A percentile compares a stretch with the other conserved stretches of the same genome.
phyloP scores from a whole-genome alignment of 2,888 invertebrate species.

The Euzophera pinguis region DNA sequence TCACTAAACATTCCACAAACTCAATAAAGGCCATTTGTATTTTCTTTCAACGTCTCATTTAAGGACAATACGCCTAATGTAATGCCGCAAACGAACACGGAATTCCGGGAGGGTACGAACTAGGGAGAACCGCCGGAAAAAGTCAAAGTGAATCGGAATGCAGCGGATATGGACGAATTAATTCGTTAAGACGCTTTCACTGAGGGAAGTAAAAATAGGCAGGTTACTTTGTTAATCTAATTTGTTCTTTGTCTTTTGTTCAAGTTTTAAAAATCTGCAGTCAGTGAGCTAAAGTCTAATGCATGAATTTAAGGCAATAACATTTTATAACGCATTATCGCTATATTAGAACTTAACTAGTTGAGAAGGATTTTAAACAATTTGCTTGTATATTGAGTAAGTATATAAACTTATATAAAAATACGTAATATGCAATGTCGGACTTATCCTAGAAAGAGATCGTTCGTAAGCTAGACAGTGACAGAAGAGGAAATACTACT shows the following conservation, averaged over 20 bases:
- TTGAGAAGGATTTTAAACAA: too few relatives aligned
- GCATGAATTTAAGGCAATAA: too few relatives aligned
- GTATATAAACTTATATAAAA: too few relatives aligned
- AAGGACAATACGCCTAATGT: constrained; percentile 67
- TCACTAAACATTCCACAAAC: constrained; percentile 46
- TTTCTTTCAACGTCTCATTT: constrained; percentile 63
- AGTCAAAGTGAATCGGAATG: constrained; percentile 18
- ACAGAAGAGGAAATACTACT: too few relatives aligned
- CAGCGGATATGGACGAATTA: constrained; percentile 53
- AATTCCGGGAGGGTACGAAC: constrained; percentile 57
- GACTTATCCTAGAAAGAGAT: too few relatives aligned
- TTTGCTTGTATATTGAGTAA: too few relatives aligned
- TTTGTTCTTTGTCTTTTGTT: constrained; percentile 31
- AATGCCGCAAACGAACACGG: constrained; percentile 70
- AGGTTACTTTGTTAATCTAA: constrained; percentile 36
- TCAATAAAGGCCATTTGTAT: constrained; percentile 51
- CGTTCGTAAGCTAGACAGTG: too few relatives aligned
- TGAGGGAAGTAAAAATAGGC: constrained; percentile 53
- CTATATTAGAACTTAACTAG: too few relatives aligned
- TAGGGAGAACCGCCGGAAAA: constrained; percentile 34
- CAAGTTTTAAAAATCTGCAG: constrained; percentile 20
- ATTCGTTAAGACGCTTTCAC: constrained; percentile 59
- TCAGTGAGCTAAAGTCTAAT: too few relatives aligned
- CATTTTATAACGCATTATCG: too few relatives aligned
- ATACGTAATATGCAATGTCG: too few relatives aligned